Conservation (phyloP, 1,140 invertebrate species). For the Pseudomyrmex concolor region DNA sequence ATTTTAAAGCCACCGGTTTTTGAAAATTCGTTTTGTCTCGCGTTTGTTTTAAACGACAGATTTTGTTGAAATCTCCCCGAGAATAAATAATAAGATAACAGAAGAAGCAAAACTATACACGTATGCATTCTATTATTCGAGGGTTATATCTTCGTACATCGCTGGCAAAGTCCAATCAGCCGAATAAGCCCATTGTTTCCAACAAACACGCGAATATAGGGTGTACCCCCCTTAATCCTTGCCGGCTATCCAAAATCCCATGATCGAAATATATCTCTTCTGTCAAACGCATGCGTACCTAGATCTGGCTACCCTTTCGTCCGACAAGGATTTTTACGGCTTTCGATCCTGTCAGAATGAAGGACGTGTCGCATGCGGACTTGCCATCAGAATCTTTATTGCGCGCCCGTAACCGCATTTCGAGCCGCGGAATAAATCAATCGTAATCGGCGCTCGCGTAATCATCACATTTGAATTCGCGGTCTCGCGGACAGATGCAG, state of each 20-base stretch:
- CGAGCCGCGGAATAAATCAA: conserved; percentile 53
- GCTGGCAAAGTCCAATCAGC: conserved; percentile 67
- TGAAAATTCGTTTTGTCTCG: no score
- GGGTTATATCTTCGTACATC: conserved; percentile 46
- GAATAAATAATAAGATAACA: no score
- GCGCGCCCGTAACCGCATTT: conserved; percentile 67
- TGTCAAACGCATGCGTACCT: conserved; percentile 83
- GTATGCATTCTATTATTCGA: conserved; percentile 22
- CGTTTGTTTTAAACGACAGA: no score
- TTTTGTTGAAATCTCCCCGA: no score
- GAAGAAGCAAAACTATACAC: background rate
- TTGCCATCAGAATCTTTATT: conserved; percentile 74
- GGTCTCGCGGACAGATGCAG: background rate
- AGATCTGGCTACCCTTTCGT: conserved; percentile 83
- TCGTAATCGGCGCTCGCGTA: conserved; percentile 41
- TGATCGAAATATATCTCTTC: conserved; percentile 83
- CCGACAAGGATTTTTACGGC: conserved; percentile 81
- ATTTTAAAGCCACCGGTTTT: no score
- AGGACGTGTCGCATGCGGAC: conserved; percentile 74
- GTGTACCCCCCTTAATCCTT: conserved; percentile 79
- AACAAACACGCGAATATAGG: conserved; percentile 75
- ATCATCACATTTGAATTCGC: conserved; percentile 43
- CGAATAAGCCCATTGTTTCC: conserved; percentile 80
- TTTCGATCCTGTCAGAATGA: conserved; percentile 79
- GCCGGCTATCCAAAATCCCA: conserved; percentile 82